Evolutionary conservation across 2,113 vertebrate species (phyloP).

Genomic region (Zingel zingel): DNA sequence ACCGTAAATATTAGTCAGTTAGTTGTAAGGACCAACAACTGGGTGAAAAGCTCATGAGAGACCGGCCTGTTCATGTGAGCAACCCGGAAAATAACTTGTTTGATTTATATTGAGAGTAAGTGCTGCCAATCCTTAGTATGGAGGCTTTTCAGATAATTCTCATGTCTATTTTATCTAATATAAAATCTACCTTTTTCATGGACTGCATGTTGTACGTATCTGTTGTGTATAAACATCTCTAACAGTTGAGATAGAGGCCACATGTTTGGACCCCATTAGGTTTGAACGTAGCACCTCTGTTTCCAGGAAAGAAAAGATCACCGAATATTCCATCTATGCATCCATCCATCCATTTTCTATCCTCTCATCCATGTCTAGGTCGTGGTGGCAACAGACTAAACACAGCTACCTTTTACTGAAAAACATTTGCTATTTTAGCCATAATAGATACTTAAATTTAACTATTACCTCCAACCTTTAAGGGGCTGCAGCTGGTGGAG

Average conservation of each 20-base stretch:
- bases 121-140: too few species aligned
- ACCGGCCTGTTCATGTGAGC: neutral
- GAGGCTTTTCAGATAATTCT: neutral
- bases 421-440: slow-evolving; percentile 62
- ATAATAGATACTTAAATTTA: slow-evolving; percentile 63
- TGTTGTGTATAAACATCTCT: neutral
- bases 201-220: neutral
- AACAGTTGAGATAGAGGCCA: neutral
- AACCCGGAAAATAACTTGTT: neutral
- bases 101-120: slow-evolving; percentile 7
- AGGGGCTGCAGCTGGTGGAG: slow-evolving; percentile 61
- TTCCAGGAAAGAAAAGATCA: slow-evolving; percentile 8
- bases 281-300: slow-evolving; percentile 1
- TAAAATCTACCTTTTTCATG: neutral
- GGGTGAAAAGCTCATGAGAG: neutral
- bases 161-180: neutral
- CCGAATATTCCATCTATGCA: slow-evolving; percentile 16
- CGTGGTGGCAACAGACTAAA: slow-evolving; percentile 27
- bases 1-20: neutral
- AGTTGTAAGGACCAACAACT: neutral
- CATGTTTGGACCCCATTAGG: slow-evolving; percentile 23
- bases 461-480: slow-evolving; percentile 54
- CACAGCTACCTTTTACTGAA: slow-evolving; percentile 45
- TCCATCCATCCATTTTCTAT: slow-evolving; percentile 13
- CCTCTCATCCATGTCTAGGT: slow-evolving; percentile 19